Evolutionary conservation across 2,888 invertebrate genomes (phyloP).

Genomic region (Hipparchia sbordonii): DNA sequence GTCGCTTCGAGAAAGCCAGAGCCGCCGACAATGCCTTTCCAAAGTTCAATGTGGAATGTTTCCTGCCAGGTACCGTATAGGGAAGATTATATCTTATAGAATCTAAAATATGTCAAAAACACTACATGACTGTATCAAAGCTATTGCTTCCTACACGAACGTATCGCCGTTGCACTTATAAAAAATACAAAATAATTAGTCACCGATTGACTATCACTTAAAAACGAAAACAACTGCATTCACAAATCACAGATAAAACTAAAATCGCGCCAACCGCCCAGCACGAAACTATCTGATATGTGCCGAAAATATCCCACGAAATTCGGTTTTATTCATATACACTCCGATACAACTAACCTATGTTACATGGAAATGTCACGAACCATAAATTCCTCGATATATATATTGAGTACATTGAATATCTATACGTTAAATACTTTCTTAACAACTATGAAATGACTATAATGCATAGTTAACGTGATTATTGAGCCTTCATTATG

Average conservation of each 20-base stretch:
- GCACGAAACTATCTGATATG: slow-evolving; percentile 70
- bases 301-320: slow-evolving; percentile 52
- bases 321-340: slow-evolving; percentile 48
- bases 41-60: too few species aligned
- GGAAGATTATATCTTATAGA: slow-evolving; percentile 28
- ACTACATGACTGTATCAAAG: slow-evolving; percentile 38
- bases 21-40: too few species aligned
- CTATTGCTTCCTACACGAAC: slow-evolving; percentile 43
- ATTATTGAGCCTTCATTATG: slow-evolving; percentile 65
- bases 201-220: slow-evolving; percentile 37
- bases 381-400: slow-evolving; percentile 70
- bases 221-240: slow-evolving; percentile 60
- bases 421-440: slow-evolving; percentile 57
- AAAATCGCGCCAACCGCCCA: slow-evolving; percentile 55
- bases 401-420: slow-evolving; percentile 66
- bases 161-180: slow-evolving; percentile 40
- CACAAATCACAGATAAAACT: slow-evolving; percentile 73
- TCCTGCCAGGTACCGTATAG: background rate
- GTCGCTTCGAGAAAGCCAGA: too few species aligned
- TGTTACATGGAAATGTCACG: slow-evolving; percentile 75
- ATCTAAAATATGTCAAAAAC: slow-evolving; percentile 32
- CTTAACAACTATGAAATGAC: slow-evolving; percentile 66
- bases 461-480: slow-evolving; percentile 55
- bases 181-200: slow-evolving; percentile 47
- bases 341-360: slow-evolving; percentile 51